phyloP scores from a whole-genome alignment of 2,888 invertebrate genomes.

The Pseudococcus jackbeardsleyi region DNA sequence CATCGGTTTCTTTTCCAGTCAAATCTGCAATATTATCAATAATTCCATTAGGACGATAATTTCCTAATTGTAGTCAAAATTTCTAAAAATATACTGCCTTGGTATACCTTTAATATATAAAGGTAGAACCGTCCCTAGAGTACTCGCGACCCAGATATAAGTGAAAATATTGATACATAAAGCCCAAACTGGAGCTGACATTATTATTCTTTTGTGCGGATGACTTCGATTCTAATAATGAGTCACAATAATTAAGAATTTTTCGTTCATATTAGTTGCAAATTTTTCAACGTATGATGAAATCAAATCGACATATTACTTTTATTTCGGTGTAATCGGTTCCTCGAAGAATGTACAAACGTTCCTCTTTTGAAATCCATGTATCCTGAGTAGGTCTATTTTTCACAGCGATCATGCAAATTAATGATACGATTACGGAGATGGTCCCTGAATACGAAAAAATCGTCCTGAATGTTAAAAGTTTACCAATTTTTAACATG shows the following conservation, averaged over 20 bases:
- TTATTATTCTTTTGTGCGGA: constrained; percentile 13
- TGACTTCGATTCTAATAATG: neutral
- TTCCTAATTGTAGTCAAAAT: too few species aligned
- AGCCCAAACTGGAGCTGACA: constrained; percentile 1
- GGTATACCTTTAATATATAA: constrained; percentile 8
- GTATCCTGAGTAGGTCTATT: constrained; percentile 38
- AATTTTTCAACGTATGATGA: neutral
- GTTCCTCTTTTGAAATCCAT: constrained; percentile 8
- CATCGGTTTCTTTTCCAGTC: neutral
- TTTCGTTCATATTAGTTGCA: too few species aligned
- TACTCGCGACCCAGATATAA: neutral
- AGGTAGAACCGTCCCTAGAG: neutral
- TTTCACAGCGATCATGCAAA: neutral
- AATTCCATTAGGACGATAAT: too few species aligned
- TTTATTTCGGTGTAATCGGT: neutral
- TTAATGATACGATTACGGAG: neutral
- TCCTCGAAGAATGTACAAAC: neutral
- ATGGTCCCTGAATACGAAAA: neutral
- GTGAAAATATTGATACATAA: neutral
- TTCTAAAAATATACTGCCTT: too few species aligned
- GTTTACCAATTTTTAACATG: too few species aligned
- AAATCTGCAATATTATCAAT: neutral
- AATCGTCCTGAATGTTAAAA: neutral
- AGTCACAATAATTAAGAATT: neutral
- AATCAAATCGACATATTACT: neutral